Evolutionary conservation across 2,888 invertebrate species (phyloP).

Genomic region (Xestia sexstrigata): DNA sequence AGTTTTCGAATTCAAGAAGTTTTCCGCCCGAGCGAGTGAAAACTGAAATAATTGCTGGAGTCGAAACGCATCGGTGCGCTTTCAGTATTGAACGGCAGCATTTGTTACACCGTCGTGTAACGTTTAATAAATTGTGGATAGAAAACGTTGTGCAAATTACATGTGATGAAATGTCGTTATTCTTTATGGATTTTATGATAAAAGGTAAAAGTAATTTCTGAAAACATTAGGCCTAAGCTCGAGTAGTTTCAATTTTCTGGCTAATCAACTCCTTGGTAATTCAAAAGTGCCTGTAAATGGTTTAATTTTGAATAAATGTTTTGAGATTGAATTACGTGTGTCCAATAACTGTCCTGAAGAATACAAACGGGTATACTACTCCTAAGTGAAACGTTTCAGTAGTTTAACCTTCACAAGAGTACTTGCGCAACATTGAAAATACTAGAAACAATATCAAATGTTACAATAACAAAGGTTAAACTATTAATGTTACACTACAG

Average conservation of each 20-base stretch:
- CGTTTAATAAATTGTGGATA: background rate
- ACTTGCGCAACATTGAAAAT: too few relatives aligned
- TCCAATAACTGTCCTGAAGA: too few relatives aligned
- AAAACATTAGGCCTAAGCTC: background rate
- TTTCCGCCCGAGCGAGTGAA: constrained; percentile 78
- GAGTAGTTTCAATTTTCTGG: background rate
- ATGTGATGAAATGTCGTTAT: background rate
- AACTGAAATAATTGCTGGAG: constrained; percentile 82
- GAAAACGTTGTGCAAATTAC: background rate
- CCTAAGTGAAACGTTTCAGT: background rate
- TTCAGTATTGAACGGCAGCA: constrained; percentile 60
- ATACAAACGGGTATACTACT: background rate
- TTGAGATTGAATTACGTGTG: background rate
- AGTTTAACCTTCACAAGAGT: fast-evolving
- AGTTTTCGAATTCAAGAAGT: constrained; percentile 75
- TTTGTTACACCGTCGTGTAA: constrained; percentile 67
- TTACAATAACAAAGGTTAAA: background rate
- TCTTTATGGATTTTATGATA: background rate
- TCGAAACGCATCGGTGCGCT: constrained; percentile 77
- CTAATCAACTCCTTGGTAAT: background rate
- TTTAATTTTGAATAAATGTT: background rate
- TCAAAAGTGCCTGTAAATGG: background rate
- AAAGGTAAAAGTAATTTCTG: background rate
- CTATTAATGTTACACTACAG: constrained; percentile 54
- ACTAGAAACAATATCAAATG: background rate